These are phyloP conservation scores for Steatocranus sp. DNA, from an alignment of 2,797 vertebrate genomes.

Conservation along the genomic window DNA sequence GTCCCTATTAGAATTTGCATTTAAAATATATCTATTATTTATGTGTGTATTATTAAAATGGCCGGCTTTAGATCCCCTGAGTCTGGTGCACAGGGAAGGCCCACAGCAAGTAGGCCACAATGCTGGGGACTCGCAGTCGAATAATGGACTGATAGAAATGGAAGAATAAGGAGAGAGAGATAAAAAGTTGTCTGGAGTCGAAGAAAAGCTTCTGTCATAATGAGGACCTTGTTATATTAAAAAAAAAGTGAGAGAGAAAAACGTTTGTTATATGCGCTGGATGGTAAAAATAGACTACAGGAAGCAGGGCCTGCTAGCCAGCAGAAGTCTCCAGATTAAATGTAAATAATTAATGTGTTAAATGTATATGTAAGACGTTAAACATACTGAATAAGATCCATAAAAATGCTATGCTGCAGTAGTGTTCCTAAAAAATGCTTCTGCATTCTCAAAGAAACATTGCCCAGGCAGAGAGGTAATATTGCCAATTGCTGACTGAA, in stretches of 20 bases:
- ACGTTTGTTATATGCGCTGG: background rate
- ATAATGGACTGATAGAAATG: conserved; percentile 31
- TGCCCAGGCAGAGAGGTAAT: background rate
- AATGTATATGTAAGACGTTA: background rate
- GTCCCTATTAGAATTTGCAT: conserved; percentile 68
- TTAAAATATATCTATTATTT: conserved; percentile 77
- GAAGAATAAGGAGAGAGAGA: conserved; percentile 44
- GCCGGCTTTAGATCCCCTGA: conserved; percentile 45
- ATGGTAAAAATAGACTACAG: background rate
- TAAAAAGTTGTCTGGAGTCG: conserved; percentile 27
- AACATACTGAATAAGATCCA: background rate
- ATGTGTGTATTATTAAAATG: conserved; percentile 70
- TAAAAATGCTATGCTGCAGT: background rate
- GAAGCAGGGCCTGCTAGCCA: accelerated
- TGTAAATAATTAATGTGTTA: background rate
- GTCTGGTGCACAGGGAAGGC: conserved; percentile 9
- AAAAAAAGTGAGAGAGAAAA: background rate
- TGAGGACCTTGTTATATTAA: background rate
- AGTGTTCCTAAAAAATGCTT: background rate
- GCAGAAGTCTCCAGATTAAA: background rate
- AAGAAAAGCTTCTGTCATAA: conserved; percentile 18
- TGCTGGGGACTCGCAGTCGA: background rate
- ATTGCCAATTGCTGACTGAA: background rate
- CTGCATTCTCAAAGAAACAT: background rate
- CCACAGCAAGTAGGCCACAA: conserved; percentile 40